phyloP scores from a whole-genome alignment of 2,888 invertebrate genomes.

The Microctonus aethiopoides region DNA sequence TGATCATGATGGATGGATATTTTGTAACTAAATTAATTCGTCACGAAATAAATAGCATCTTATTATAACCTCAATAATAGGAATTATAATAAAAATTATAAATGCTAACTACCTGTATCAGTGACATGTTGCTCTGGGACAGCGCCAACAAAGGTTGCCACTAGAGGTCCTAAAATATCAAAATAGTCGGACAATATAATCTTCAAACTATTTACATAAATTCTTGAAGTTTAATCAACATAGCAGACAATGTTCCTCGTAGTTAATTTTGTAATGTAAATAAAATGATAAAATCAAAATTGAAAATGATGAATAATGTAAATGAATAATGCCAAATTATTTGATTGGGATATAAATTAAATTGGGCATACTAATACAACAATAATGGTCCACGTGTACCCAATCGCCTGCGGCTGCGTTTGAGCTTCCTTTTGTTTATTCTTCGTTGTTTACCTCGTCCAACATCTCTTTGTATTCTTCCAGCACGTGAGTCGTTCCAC shows the following conservation, averaged over 20 bases:
- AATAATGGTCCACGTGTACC: constrained; percentile 55
- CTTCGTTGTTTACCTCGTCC: constrained; percentile 62
- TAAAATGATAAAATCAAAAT: background rate
- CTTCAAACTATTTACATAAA: background rate
- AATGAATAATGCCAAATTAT: background rate
- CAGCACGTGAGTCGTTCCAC: constrained; percentile 50
- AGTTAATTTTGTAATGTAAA: background rate
- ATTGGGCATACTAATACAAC: constrained; percentile 45
- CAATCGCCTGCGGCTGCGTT: constrained; percentile 63
- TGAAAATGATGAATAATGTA: background rate
- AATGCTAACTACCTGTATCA: constrained; percentile 56
- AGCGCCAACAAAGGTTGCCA: constrained; percentile 60
- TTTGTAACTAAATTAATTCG: background rate
- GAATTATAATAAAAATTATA: background rate
- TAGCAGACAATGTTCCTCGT: background rate
- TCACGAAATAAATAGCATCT: background rate
- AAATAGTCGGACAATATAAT: background rate
- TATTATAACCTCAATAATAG: too few species aligned
- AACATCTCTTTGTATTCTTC: constrained; percentile 55
- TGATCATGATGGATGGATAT: constrained; percentile 20
- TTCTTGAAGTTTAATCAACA: background rate
- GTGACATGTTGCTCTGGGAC: constrained; percentile 58
- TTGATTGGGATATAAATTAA: constrained; percentile 18
- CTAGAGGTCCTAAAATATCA: constrained; percentile 52
- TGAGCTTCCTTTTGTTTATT: constrained; percentile 58